phyloP scores from a whole-genome alignment of 2,888 invertebrate genomes.

The Torymus tubicola region DNA sequence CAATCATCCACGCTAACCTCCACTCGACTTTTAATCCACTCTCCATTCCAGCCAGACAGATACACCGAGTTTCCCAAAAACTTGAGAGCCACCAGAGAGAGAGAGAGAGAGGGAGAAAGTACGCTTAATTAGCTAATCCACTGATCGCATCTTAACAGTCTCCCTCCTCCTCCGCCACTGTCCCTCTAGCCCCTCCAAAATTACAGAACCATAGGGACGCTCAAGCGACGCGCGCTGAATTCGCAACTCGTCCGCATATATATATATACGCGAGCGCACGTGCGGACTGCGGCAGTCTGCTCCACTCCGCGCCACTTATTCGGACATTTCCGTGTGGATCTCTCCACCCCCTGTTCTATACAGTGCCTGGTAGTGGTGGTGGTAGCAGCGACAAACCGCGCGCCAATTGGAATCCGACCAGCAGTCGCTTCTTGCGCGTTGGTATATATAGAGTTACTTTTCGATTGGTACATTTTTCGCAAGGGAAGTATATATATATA shows the following conservation, averaged over 20 bases:
- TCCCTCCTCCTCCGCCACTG: too few relatives aligned
- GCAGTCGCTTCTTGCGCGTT: conserved; percentile 12
- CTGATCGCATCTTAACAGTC: conserved; percentile 23
- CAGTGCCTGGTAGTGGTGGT: not conserved
- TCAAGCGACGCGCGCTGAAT: conserved; percentile 2
- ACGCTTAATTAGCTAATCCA: not conserved
- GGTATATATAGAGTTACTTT: too few relatives aligned
- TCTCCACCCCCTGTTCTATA: not conserved
- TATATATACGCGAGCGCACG: not conserved
- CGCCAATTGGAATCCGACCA: conserved; percentile 46
- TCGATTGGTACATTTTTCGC: too few relatives aligned
- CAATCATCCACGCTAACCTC: not conserved
- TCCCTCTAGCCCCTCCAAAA: not conserved
- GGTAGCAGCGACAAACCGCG: conserved; percentile 29
- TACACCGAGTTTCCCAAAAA: too few relatives aligned
- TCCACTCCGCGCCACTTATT: conserved; percentile 40
- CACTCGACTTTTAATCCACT: not conserved
- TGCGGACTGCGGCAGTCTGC: not conserved
- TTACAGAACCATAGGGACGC: not conserved
- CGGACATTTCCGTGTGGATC: conserved; percentile 42
- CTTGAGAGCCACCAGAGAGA: not conserved
- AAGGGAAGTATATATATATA: too few relatives aligned
- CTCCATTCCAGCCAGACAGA: too few relatives aligned
- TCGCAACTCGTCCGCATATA: conserved; percentile 22
- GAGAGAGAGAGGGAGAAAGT: too few relatives aligned